These are phyloP conservation scores for Tinea pellionella DNA, from an alignment of 2,888 invertebrate genomes.

Conservation along the genomic window DNA sequence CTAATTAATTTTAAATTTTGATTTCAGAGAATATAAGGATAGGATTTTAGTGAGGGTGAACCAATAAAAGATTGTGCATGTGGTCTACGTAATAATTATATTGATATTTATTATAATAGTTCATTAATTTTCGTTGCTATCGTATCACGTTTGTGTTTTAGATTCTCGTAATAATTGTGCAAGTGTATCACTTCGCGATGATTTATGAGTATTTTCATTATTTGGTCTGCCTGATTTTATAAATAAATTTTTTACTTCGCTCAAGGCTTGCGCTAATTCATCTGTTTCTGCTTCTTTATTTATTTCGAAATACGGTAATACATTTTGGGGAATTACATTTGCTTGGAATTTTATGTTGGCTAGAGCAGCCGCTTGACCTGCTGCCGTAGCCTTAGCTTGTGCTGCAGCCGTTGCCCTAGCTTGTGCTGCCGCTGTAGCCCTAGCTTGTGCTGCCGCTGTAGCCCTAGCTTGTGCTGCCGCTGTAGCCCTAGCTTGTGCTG, in stretches of 20 bases:
- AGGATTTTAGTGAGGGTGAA: too few species aligned
- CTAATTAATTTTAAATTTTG: too few species aligned
- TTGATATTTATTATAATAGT: too few species aligned
- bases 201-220: not conserved
- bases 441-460: conserved; percentile 5
- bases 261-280: not conserved
- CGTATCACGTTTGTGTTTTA: not conserved
- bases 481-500: not conserved
- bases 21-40: too few species aligned
- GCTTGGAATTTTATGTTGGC: not conserved
- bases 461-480: not conserved
- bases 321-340: not conserved
- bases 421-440: not conserved
- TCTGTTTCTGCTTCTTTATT: not conserved
- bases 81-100: too few species aligned
- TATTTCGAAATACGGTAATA: not conserved
- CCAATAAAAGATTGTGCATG: too few species aligned
- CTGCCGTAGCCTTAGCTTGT: not conserved
- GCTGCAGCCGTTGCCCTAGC: not conserved
- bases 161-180: not conserved
- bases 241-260: not conserved
- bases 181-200: not conserved
- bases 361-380: not conserved
- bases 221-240: not conserved
- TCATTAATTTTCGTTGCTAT: too few species aligned